Conservation (phyloP, 1,140 invertebrate genomes). For the Araneus ventricosus region DNA sequence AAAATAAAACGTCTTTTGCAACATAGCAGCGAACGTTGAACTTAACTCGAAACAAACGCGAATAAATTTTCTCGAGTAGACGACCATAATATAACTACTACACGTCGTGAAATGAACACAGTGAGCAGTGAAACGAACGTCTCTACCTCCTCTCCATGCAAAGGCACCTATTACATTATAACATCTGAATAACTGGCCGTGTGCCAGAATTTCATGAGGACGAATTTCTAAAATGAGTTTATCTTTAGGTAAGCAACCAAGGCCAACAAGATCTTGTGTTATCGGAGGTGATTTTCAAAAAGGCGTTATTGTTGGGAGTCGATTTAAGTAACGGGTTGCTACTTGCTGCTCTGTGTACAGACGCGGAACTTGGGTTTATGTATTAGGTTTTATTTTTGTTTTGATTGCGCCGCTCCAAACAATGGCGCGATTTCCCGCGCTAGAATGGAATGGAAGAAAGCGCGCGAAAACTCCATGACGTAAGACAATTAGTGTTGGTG, state of each 20-base stretch:
- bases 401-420: not conserved
- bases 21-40: not conserved
- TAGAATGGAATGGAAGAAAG: not conserved
- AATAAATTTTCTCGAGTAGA: conserved; percentile 44
- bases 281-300: conserved; percentile 33
- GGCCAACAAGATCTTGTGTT: conserved; percentile 26
- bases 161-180: conserved; percentile 47
- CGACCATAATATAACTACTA: conserved; percentile 37
- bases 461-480: not conserved
- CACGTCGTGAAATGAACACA: conserved; percentile 3
- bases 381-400: conserved; percentile 4
- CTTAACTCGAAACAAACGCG: conserved; percentile 23
- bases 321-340: conserved; percentile 19
- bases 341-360: not conserved
- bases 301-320: conserved; percentile 18
- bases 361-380: not conserved
- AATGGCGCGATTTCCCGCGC: not conserved
- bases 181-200: conserved; percentile 36
- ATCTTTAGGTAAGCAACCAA: conserved; percentile 12
- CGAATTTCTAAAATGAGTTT: conserved; percentile 48
- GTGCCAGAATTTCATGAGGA: conserved; percentile 39
- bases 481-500: not conserved
- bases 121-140: conserved; percentile 12
- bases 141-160: not conserved
- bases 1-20: conserved; percentile 3